Conservation (phyloP, 2,113 vertebrate genomes). For the Tupaia tana region DNA sequence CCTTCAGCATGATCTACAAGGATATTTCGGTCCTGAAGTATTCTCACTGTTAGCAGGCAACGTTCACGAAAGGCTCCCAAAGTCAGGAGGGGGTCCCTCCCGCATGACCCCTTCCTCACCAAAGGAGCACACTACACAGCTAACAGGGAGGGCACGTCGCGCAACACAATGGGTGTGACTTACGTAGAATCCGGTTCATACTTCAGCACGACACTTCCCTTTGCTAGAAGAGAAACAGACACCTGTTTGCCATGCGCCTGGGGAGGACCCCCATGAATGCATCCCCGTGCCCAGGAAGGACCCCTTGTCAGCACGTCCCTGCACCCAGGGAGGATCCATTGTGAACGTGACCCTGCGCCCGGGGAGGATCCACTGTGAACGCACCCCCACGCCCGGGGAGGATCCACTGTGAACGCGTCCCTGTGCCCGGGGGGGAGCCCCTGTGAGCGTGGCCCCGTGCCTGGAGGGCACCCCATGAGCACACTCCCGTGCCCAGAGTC, state of each 20-base stretch:
- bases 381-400: no score
- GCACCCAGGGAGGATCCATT: no score
- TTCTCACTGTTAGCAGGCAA: rapidly evolving
- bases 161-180: constrained; percentile 77
- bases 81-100: neutral
- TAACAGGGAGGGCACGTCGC: neutral
- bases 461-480: rapidly evolving
- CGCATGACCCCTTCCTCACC: neutral
- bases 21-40: neutral
- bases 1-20: rapidly evolving
- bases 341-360: no score
- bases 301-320: no score
- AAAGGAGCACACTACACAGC: neutral
- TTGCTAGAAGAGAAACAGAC: constrained; percentile 85
- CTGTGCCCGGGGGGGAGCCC: no score
- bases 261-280: rapidly evolving
- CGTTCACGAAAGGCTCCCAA: neutral
- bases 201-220: constrained; percentile 97
- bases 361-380: no score
- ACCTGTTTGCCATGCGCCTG: neutral
- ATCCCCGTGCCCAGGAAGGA: rapidly evolving
- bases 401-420: no score
- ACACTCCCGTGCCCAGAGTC: rapidly evolving
- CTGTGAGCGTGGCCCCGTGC: no score
- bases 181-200: constrained; percentile 94